A percentile compares a stretch with the other conserved stretches of the same genome.
These are phyloP conservation scores for Alligator mississippiensis DNA, from an alignment of 2,113 vertebrate genomes.

Conservation along the genomic window DNA sequence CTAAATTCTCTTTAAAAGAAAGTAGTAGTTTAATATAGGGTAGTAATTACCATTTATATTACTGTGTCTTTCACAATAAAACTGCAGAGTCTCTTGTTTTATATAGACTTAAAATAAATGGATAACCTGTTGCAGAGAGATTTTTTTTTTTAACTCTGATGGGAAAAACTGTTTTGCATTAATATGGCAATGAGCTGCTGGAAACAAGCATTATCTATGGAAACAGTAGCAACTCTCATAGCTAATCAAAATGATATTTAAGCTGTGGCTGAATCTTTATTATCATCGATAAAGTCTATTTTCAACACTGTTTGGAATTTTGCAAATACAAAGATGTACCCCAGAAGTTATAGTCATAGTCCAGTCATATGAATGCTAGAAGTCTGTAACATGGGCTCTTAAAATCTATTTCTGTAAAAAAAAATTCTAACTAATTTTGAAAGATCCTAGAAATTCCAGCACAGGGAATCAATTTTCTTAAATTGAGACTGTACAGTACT, in stretches of 20 bases:
- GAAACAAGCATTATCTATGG: background rate
- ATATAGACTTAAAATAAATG: background rate
- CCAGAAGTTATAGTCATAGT: background rate
- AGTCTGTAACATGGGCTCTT: background rate
- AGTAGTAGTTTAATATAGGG: background rate
- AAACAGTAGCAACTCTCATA: background rate
- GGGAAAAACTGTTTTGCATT: background rate
- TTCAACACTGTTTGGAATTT: background rate
- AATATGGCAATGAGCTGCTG: background rate
- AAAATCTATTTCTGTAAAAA: background rate
- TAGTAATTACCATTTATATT: background rate
- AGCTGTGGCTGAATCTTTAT: background rate
- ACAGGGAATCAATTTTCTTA: background rate
- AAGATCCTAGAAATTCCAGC: background rate
- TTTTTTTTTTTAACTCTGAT: background rate
- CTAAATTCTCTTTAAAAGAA: background rate
- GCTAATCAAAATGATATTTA: background rate
- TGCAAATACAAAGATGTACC: background rate
- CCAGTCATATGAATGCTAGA: background rate
- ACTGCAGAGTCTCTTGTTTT: background rate
- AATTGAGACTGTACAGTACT: background rate
- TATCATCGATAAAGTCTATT: background rate
- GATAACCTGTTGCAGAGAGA: background rate
- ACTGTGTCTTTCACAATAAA: background rate
- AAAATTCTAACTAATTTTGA: background rate